Conservation (phyloP, 2,888 invertebrate species). For the Drosophila meridionalis region DNA sequence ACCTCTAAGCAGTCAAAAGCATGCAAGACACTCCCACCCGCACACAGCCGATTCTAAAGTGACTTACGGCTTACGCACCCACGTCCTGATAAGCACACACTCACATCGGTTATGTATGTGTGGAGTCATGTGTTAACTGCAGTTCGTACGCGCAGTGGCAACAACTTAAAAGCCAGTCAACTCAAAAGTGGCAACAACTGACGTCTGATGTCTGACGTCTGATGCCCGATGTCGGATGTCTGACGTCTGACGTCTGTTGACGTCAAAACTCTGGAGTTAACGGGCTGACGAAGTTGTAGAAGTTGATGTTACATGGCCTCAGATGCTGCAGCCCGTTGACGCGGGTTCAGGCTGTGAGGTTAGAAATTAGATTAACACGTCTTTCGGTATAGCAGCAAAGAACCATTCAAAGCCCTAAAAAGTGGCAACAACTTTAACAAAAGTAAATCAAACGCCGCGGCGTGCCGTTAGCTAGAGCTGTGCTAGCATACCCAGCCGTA, state of each 20-base stretch:
- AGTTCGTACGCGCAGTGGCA: slow-evolving; percentile 42
- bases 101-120: background rate
- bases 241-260: slow-evolving; percentile 51
- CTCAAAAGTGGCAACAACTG: slow-evolving; percentile 68
- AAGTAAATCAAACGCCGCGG: slow-evolving; percentile 67
- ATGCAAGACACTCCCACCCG: slow-evolving; percentile 5
- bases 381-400: slow-evolving; percentile 44
- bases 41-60: slow-evolving; percentile 20
- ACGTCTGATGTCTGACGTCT: slow-evolving; percentile 48
- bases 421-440: slow-evolving; percentile 64
- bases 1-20: slow-evolving; percentile 41
- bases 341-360: slow-evolving; percentile 53
- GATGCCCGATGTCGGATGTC: slow-evolving; percentile 20
- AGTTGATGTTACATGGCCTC: slow-evolving; percentile 66
- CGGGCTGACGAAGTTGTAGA: slow-evolving; percentile 63
- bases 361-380: slow-evolving; percentile 78
- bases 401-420: slow-evolving; percentile 52
- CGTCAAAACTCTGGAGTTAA: slow-evolving; percentile 59
- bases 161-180: slow-evolving; percentile 74
- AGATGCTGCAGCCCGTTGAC: slow-evolving; percentile 31
- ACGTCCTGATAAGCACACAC: background rate
- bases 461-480: slow-evolving; percentile 27
- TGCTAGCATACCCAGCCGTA: slow-evolving; percentile 49
- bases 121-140: slow-evolving; percentile 39
- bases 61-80: slow-evolving; percentile 36